Percentiles rank a stretch among this genome's conserved stretches.
Conservation (phyloP, 2,113 vertebrate genomes). For the Scomber scombrus region DNA sequence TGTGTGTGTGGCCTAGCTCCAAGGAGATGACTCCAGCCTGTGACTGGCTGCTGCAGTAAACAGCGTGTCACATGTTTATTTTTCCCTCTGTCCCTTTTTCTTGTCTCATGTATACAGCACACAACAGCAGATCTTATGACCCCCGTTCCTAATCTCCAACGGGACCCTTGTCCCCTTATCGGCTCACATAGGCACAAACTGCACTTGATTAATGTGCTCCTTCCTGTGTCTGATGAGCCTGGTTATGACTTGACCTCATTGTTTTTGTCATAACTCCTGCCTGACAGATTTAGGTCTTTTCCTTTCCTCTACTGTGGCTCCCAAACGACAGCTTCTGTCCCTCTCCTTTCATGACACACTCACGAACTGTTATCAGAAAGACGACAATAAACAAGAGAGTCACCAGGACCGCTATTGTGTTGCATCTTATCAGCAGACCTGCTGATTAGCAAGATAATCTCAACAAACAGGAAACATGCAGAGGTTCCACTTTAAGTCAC, state of each 20-base stretch:
- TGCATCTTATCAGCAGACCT: conserved; percentile 38
- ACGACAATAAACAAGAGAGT: conserved; percentile 23
- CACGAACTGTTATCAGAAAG: conserved; percentile 34
- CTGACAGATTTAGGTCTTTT: conserved; percentile 71
- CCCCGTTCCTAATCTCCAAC: conserved; percentile 26
- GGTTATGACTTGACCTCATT: conserved; percentile 41
- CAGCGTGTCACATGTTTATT: conserved; percentile 59
- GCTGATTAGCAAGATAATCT: conserved; percentile 33
- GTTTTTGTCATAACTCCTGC: conserved; percentile 58
- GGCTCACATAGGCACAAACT: conserved; percentile 24
- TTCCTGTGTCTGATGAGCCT: conserved; percentile 54
- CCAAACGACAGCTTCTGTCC: background rate
- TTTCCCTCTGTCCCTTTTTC: conserved; percentile 24
- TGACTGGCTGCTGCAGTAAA: conserved; percentile 65
- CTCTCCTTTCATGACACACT: background rate
- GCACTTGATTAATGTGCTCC: conserved; percentile 61
- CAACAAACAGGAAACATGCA: conserved; percentile 24
- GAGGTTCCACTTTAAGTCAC: background rate
- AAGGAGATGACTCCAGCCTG: conserved; percentile 62
- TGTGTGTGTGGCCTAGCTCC: conserved; percentile 46
- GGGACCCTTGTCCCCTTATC: conserved; percentile 56
- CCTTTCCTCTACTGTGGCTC: conserved; percentile 36
- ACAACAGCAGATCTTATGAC: conserved; percentile 33
- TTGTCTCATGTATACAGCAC: conserved; percentile 17
- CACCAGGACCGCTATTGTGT: conserved; percentile 15